Evolutionary conservation across 2,113 vertebrate genomes (phyloP).

Genomic region (Salvelinus sp.): DNA sequence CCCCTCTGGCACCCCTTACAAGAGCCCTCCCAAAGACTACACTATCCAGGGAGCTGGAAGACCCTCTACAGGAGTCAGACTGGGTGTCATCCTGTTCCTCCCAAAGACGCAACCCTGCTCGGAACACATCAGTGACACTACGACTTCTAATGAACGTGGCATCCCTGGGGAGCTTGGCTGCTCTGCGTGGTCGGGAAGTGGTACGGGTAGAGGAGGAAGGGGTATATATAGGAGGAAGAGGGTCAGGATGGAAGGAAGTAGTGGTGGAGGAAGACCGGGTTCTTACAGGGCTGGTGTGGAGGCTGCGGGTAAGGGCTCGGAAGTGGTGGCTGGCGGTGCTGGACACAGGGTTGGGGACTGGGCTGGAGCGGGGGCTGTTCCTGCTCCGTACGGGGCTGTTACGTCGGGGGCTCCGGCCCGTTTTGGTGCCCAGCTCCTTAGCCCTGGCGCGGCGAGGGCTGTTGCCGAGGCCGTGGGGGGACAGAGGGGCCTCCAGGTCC

Average conservation of each 20-base stretch:
- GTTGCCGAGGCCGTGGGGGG: conserved; percentile 65
- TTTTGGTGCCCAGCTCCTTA: conserved; percentile 72
- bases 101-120: background rate
- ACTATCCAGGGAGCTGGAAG: conserved; percentile 39
- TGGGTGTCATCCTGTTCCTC: background rate
- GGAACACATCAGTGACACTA: conserved; percentile 58
- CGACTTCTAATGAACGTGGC: conserved; percentile 67
- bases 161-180: conserved; percentile 54
- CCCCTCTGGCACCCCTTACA: conserved; percentile 17
- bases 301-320: conserved; percentile 65
- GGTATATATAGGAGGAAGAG: conserved; percentile 35
- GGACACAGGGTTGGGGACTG: conserved; percentile 55
- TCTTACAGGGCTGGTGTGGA: conserved; percentile 77
- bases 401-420: conserved; percentile 69
- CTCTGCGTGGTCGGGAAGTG: conserved; percentile 25
- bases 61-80: conserved; percentile 23
- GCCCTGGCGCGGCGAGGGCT: conserved; percentile 74
- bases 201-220: conserved; percentile 10
- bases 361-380: conserved; percentile 69
- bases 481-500: conserved; percentile 79
- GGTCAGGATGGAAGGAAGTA: conserved; percentile 28
- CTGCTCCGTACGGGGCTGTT: conserved; percentile 24
- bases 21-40: conserved; percentile 33
- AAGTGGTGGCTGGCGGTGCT: conserved; percentile 62
- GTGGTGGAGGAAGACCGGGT: conserved; percentile 30